phyloP scores from a whole-genome alignment of 2,113 vertebrate genomes.

The Gambusia holbrooki region DNA sequence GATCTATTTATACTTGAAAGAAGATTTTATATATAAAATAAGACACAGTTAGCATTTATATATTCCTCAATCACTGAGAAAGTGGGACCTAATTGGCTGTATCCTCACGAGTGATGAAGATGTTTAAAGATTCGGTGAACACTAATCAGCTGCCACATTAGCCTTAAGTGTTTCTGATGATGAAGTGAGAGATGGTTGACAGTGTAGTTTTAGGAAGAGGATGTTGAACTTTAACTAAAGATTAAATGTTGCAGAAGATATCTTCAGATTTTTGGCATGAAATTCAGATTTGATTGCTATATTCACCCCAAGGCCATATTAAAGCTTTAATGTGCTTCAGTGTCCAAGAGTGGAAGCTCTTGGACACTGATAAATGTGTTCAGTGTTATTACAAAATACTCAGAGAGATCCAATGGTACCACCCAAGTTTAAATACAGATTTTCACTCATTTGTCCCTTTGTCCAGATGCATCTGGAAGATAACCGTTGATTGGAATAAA shows the following conservation, averaged over 20 bases:
- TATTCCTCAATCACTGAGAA: background rate
- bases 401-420: background rate
- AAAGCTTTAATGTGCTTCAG: background rate
- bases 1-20: background rate
- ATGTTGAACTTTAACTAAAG: background rate
- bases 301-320: background rate
- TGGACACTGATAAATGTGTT: background rate
- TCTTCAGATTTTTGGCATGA: background rate
- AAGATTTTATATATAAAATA: background rate
- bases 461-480: background rate
- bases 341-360: background rate
- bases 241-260: background rate
- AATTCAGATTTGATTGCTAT: background rate
- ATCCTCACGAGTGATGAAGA: slow-evolving; percentile 8
- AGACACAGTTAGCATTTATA: background rate
- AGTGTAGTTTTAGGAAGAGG: background rate
- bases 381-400: background rate
- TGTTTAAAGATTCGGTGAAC: slow-evolving; percentile 1
- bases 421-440: background rate
- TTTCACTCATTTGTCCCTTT: background rate
- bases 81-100: background rate
- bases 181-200: slow-evolving; percentile 7
- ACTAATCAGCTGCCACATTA: slow-evolving; percentile 22
- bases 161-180: slow-evolving; percentile 17
- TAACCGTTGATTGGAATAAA: background rate